These are phyloP conservation scores for Trissolcus japonicus DNA, from an alignment of 2,888 invertebrate species.

Conservation along the genomic window DNA sequence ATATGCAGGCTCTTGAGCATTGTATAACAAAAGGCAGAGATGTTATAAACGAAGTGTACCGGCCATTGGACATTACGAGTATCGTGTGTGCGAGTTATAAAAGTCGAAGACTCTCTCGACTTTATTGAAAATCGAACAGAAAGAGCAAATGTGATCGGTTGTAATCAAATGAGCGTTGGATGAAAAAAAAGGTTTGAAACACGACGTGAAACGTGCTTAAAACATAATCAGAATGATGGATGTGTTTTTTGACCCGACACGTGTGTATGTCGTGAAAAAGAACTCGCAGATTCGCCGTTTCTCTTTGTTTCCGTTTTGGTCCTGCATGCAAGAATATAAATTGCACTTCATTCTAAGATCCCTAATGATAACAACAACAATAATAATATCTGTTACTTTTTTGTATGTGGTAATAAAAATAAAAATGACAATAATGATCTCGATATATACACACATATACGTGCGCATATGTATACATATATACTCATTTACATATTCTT, in stretches of 20 bases:
- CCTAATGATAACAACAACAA: slow-evolving; percentile 51
- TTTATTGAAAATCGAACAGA: slow-evolving; percentile 28
- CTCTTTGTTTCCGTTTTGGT: slow-evolving; percentile 7
- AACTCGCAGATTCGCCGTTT: slow-evolving; percentile 6
- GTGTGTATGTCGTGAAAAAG: slow-evolving; percentile 12
- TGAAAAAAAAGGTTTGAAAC: not conserved
- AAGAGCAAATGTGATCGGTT: slow-evolving; percentile 23
- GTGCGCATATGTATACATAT: slow-evolving; percentile 33
- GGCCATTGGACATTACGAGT: slow-evolving; percentile 32
- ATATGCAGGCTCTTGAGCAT: slow-evolving; percentile 10
- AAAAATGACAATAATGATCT: slow-evolving; percentile 51
- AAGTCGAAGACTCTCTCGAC: slow-evolving; percentile 36
- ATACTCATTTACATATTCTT: slow-evolving; percentile 57
- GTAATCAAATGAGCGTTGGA: slow-evolving; percentile 2
- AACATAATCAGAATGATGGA: slow-evolving; percentile 18
- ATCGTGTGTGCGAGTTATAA: slow-evolving; percentile 29
- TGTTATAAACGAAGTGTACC: slow-evolving; percentile 32
- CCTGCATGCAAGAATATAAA: slow-evolving; percentile 39
- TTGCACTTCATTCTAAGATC: slow-evolving; percentile 33
- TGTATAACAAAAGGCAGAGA: slow-evolving; percentile 11
- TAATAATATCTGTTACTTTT: slow-evolving; percentile 47
- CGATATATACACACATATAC: slow-evolving; percentile 43
- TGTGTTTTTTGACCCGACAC: slow-evolving; percentile 13
- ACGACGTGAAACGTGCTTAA: slow-evolving; percentile 4
- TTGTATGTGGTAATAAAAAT: slow-evolving; percentile 48